Percentiles rank a stretch among this genome's conserved stretches.
These are phyloP conservation scores for Oasisia sp. DNA, from an alignment of 2,888 invertebrate species.

Conservation along the genomic window DNA sequence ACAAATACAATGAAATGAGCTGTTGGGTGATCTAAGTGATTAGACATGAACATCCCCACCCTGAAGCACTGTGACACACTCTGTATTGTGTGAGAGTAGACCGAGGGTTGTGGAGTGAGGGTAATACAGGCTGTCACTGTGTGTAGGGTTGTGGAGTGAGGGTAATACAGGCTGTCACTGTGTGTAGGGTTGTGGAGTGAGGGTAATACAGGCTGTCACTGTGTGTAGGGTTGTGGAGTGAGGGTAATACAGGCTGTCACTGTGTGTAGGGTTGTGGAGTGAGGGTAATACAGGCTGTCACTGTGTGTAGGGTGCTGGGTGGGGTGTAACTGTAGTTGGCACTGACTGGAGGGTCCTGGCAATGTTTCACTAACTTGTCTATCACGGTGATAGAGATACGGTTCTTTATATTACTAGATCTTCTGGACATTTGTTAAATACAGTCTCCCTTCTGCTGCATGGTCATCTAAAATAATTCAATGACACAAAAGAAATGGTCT, in stretches of 20 bases:
- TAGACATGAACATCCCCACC: background rate
- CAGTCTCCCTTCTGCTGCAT: no score
- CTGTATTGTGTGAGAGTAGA: background rate
- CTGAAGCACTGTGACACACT: background rate
- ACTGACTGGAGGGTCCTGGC: background rate
- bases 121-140: background rate
- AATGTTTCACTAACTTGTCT: background rate
- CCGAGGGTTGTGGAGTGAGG: background rate
- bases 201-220: background rate
- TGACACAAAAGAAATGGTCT: background rate
- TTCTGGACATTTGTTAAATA: background rate
- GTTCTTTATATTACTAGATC: background rate
- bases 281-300: background rate
- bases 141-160: background rate
- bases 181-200: background rate
- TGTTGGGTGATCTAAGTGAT: background rate
- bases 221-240: background rate
- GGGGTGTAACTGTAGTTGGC: background rate
- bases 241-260: background rate
- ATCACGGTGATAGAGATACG: background rate
- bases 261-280: no score
- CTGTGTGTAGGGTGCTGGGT: background rate
- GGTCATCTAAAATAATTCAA: background rate
- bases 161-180: background rate
- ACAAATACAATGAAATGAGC: background rate